Evolutionary conservation across 1,140 invertebrate genomes (phyloP).

Genomic region (Amyelois transitella): DNA sequence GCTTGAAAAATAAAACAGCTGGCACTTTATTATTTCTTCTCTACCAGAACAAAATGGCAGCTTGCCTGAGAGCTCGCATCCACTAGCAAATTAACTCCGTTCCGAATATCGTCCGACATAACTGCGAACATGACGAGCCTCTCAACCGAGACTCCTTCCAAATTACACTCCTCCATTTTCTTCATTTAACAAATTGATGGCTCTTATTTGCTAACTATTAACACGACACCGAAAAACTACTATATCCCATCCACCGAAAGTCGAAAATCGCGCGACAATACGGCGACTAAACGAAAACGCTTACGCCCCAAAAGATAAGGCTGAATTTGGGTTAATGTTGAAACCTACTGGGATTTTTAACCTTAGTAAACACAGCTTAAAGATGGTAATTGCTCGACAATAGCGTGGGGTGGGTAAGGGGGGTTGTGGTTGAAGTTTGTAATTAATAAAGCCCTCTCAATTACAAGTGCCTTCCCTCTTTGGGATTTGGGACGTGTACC

Average conservation of each 20-base stretch:
- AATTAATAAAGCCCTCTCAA: constrained; percentile 73
- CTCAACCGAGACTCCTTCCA: constrained; percentile 47
- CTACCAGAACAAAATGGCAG: no score
- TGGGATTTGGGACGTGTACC: constrained; percentile 34
- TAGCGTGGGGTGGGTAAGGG: constrained; percentile 18
- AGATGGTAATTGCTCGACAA: constrained; percentile 43
- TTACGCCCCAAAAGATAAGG: constrained; percentile 68
- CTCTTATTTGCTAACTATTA: constrained; percentile 25
- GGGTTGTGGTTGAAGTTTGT: constrained; percentile 68
- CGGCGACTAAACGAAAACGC: constrained; percentile 19
- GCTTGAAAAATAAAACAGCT: no score
- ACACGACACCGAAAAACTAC: constrained; percentile 21
- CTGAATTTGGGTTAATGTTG: constrained; percentile 44
- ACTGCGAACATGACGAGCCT: constrained; percentile 47
- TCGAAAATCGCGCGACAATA: constrained; percentile 25
- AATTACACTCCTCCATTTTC: constrained; percentile 69
- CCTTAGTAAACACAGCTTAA: constrained; percentile 43
- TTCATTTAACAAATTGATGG: constrained; percentile 74
- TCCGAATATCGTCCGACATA: constrained; percentile 39
- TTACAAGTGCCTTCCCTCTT: constrained; percentile 68
- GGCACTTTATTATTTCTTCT: no score
- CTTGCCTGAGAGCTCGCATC: constrained; percentile 11
- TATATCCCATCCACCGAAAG: constrained; percentile 27
- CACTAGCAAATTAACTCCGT: constrained; percentile 28
- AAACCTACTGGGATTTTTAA: constrained; percentile 43